Evolutionary conservation across 2,113 vertebrate species (phyloP).

Genomic region (Bujurquina vittata): DNA sequence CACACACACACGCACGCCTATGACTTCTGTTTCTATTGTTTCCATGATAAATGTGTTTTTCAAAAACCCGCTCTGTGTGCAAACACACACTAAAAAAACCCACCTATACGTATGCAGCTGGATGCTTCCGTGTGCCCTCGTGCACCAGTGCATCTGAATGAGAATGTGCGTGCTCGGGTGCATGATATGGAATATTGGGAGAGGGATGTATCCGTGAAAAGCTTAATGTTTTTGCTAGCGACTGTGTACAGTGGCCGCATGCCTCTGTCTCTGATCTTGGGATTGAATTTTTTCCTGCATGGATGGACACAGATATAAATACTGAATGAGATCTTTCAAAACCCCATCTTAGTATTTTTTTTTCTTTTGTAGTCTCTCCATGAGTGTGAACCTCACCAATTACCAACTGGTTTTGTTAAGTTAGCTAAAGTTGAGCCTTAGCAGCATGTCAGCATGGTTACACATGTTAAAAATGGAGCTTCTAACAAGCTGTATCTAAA

Average conservation of each 20-base stretch:
- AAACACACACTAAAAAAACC: constrained; percentile 15
- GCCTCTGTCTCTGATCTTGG: constrained; percentile 47
- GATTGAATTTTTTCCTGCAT: constrained; percentile 59
- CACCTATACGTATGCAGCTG: constrained; percentile 36
- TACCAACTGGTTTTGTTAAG: background rate
- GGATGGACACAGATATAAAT: constrained; percentile 42
- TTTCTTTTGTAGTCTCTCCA: constrained; percentile 18
- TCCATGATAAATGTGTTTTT: constrained; percentile 44
- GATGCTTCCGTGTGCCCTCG: constrained; percentile 34
- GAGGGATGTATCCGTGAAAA: constrained; percentile 44
- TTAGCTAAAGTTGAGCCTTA: background rate
- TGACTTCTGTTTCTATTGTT: constrained; percentile 22
- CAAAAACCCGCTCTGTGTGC: constrained; percentile 13
- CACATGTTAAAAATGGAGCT: background rate
- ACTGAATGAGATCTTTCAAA: constrained; percentile 39
- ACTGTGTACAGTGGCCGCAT: constrained; percentile 48
- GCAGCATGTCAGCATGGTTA: background rate
- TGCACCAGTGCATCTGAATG: constrained; percentile 51
- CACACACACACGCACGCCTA: constrained; percentile 25
- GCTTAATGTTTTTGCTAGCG: constrained; percentile 28
- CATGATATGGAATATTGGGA: constrained; percentile 51
- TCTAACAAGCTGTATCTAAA: background rate
- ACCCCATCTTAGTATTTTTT: constrained; percentile 3
- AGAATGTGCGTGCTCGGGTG: constrained; percentile 54
- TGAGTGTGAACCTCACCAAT: constrained; percentile 4